A percentile compares a stretch with the other conserved stretches of the same genome.
These are phyloP conservation scores for Metalampra italica DNA, from an alignment of 2,888 invertebrate genomes.

Conservation along the genomic window DNA sequence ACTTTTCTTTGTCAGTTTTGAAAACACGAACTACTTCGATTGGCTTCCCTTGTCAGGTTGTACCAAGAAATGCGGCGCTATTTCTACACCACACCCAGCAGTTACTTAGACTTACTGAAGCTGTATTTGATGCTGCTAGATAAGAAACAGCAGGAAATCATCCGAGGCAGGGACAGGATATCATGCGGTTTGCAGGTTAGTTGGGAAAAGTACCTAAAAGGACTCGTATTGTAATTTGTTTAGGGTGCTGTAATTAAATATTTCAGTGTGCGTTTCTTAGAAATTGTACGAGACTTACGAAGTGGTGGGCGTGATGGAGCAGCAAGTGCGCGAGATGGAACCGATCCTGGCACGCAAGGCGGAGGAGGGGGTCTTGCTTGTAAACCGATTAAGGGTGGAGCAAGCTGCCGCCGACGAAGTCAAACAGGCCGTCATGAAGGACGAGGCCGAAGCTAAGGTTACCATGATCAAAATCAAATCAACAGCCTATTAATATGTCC, in stretches of 20 bases:
- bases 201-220: too few species aligned
- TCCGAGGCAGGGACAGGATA: slow-evolving; percentile 82
- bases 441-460: slow-evolving; percentile 90
- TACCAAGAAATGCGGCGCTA: slow-evolving; percentile 90
- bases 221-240: too few species aligned
- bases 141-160: slow-evolving; percentile 84
- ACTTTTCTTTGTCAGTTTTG: too few species aligned
- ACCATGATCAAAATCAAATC: neutral
- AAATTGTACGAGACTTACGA: slow-evolving; percentile 90
- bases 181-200: slow-evolving; percentile 83
- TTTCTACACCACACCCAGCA: slow-evolving; percentile 95
- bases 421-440: slow-evolving; percentile 86
- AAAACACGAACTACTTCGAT: too few species aligned
- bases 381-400: slow-evolving; percentile 87
- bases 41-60: slow-evolving; percentile 52
- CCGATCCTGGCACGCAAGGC: slow-evolving; percentile 87
- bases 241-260: neutral
- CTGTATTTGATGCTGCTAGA: slow-evolving; percentile 84
- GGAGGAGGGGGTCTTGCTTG: slow-evolving; percentile 85
- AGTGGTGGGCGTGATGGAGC: slow-evolving; percentile 91
- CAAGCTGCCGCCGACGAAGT: slow-evolving; percentile 90
- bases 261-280: slow-evolving; percentile 35
- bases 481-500: too few species aligned
- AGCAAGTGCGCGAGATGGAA: slow-evolving; percentile 87
- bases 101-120: slow-evolving; percentile 91